Evolutionary conservation across 1,140 invertebrate genomes (phyloP), one percentile per base, ranked within the genome.

Genomic region (Drosophila navojoa): DNA sequence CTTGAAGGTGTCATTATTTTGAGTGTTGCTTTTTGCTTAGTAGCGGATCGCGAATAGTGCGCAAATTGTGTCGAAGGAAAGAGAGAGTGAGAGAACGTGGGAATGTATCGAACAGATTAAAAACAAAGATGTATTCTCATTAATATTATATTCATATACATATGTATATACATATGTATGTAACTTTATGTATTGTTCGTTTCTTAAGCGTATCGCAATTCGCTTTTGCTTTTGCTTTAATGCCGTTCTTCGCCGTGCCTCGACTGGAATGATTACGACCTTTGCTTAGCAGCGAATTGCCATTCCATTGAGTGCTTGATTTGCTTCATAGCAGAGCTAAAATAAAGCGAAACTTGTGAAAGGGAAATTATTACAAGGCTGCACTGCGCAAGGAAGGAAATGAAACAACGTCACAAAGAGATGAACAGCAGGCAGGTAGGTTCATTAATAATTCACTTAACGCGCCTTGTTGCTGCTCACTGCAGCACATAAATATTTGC

Each of bases 381-480:
- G 2, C 19, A 3, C n/a, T 10, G 35, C 25, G 50, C 5, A 44
- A 63, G 52, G 35, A 44, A 45, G 45, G 45, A 71, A 71, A 67
- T 67, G 10, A 67, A 57, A 52, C 57, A 19, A 5, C 55, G 27
- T 49, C 35, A 15, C 55, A 45, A 40, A 42, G 10, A 6, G 29
- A 9, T 9, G 32, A 32, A 32, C 7, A 32, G 29, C 7, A 16
- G 19, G 13, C 27, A 44, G 38, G 35, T 13, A 38, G 16, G 44
- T n/a, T 52, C n/a, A 67, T 71, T 58, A 52, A 66, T 42, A 57
- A 27, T 64, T 42, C 38, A 71, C 35, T 66, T 71, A 22, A 7
- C 16, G 29, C 40, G 27, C 27, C 45, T 58, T 27, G 25, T 35
- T 11, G 15, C 13, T 15, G 58, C n/a, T 58, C 27, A 32, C 16